Evolutionary conservation across 1,140 invertebrate genomes (phyloP).

Genomic region (Pararge aegeria): DNA sequence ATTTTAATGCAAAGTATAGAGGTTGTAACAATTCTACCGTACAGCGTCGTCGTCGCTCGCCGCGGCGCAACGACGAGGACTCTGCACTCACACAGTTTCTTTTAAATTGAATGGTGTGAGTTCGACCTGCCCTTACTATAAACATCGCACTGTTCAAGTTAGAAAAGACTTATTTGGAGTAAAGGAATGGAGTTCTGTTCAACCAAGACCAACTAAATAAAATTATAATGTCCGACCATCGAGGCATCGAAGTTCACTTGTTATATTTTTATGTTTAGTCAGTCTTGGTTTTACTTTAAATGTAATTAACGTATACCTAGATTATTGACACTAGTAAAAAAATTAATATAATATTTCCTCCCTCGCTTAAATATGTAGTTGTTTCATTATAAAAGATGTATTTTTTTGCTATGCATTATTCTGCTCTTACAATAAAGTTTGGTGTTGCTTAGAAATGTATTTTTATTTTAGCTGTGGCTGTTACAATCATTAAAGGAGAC

Average conservation of each 20-base stretch:
- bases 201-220: slow-evolving; percentile 80
- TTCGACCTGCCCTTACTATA: slow-evolving; percentile 55
- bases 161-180: slow-evolving; percentile 74
- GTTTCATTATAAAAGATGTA: slow-evolving; percentile 35
- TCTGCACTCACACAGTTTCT: slow-evolving; percentile 72
- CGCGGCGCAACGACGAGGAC: slow-evolving; percentile 45
- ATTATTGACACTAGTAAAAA: slow-evolving; percentile 44
- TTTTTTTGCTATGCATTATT: slow-evolving; percentile 57
- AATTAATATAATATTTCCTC: slow-evolving; percentile 42
- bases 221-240: slow-evolving; percentile 55
- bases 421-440: slow-evolving; percentile 66
- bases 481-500: no score
- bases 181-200: slow-evolving; percentile 77
- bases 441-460: slow-evolving; percentile 58
- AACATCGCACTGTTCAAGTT: slow-evolving; percentile 76
- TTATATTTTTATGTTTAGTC: slow-evolving; percentile 78
- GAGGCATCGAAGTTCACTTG: slow-evolving; percentile 46
- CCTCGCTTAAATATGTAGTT: slow-evolving; percentile 38
- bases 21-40: slow-evolving; percentile 83
- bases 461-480: slow-evolving; percentile 26
- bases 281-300: slow-evolving; percentile 79
- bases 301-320: slow-evolving; percentile 52
- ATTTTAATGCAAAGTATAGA: slow-evolving; percentile 95
- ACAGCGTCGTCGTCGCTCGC: slow-evolving; percentile 53
- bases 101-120: slow-evolving; percentile 79